Percentiles rank a stretch among this genome's conserved stretches.
These are phyloP conservation scores for Gobiocypris rarus DNA, from an alignment of 2,113 vertebrate genomes.

Conservation along the genomic window DNA sequence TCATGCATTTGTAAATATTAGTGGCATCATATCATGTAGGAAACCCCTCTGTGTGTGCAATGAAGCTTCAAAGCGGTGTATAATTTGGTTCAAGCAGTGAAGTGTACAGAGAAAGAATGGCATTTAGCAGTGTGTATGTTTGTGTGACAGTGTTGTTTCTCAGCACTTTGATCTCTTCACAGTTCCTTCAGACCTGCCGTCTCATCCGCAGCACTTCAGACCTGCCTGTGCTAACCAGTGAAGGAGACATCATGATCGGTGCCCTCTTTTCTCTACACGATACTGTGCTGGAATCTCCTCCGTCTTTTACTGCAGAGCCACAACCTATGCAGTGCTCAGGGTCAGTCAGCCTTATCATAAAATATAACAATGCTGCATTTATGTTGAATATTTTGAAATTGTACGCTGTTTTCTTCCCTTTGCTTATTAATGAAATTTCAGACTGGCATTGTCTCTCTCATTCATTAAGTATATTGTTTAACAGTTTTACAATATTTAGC, in stretches of 20 bases:
- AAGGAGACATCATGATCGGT: slow-evolving; percentile 74
- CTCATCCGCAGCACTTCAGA: slow-evolving; percentile 60
- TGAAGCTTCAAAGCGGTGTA: slow-evolving; percentile 12
- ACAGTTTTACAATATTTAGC: background rate
- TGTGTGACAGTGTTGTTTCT: slow-evolving; percentile 29
- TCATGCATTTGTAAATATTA: background rate
- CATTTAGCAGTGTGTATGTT: background rate
- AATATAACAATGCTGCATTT: background rate
- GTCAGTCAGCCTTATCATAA: slow-evolving; percentile 58
- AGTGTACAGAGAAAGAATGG: slow-evolving; percentile 25
- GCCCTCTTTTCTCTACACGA: slow-evolving; percentile 81
- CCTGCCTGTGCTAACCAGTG: slow-evolving; percentile 69
- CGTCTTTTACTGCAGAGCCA: slow-evolving; percentile 68
- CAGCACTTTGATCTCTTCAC: slow-evolving; percentile 27
- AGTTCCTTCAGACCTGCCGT: slow-evolving; percentile 61
- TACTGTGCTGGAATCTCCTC: slow-evolving; percentile 65
- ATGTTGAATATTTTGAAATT: background rate
- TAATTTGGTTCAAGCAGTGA: background rate
- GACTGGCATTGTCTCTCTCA: background rate
- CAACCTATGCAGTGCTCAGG: slow-evolving; percentile 68
- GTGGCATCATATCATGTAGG: background rate
- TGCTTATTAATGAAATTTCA: background rate
- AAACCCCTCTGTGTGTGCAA: slow-evolving; percentile 3
- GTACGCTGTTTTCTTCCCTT: background rate
- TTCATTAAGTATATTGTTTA: background rate